Evolutionary conservation across 2,797 vertebrate species (phyloP).

Genomic region (Rhinophrynus dorsalis): DNA sequence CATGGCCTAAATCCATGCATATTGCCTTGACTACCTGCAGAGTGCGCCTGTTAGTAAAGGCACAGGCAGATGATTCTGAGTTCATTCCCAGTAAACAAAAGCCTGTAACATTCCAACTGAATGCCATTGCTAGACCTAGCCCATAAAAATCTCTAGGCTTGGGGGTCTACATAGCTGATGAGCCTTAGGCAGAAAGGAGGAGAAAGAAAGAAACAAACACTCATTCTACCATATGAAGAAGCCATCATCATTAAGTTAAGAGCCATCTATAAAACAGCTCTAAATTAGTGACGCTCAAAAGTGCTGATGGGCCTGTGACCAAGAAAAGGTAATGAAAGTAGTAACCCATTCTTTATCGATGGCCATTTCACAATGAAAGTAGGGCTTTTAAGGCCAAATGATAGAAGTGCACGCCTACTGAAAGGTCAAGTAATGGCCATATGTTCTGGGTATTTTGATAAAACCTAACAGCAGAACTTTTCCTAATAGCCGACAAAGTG

Average conservation of each 20-base stretch:
- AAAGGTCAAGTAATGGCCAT: conserved; percentile 31
- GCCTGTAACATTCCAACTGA: conserved; percentile 86
- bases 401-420: conserved; percentile 56
- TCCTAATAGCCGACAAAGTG: not conserved
- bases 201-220: conserved; percentile 81
- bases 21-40: conserved; percentile 83
- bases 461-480: not conserved
- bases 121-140: conserved; percentile 81
- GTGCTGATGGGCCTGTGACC: conserved; percentile 52
- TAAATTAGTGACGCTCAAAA: conserved; percentile 67
- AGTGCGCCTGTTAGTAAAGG: conserved; percentile 81
- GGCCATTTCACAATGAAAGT: conserved; percentile 67
- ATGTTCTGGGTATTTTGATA: not conserved
- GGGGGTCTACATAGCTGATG: conserved; percentile 78
- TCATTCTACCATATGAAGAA: conserved; percentile 96
- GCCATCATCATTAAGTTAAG: conserved; percentile 92
- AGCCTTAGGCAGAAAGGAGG: conserved; percentile 80
- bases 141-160: conserved; percentile 72
- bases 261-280: conserved; percentile 82
- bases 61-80: conserved; percentile 79
- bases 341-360: conserved; percentile 51
- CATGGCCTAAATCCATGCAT: conserved; percentile 80
- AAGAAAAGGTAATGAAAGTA: conserved; percentile 50
- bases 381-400: conserved; percentile 66
- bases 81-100: conserved; percentile 79